These are phyloP conservation scores for Apodemus agrarius DNA, from an alignment of 2,797 vertebrate genomes.

Conservation along the genomic window DNA sequence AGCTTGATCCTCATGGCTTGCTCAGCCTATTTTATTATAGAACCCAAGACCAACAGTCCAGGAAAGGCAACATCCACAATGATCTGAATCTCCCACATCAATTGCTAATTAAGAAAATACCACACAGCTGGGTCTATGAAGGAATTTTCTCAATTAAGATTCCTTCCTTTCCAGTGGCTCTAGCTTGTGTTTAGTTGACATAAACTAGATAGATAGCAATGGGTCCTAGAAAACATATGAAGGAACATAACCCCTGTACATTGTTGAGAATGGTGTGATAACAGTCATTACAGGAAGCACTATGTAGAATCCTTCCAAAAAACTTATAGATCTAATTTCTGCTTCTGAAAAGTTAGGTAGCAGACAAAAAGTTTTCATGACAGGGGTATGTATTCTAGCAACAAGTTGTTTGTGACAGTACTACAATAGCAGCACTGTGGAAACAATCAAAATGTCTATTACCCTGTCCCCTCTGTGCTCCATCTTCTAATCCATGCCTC, in stretches of 20 bases:
- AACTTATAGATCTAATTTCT: background rate
- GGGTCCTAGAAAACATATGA: background rate
- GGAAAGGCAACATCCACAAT: no score
- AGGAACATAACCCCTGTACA: background rate
- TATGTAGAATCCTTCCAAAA: background rate
- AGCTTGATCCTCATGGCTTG: background rate
- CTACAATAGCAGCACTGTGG: background rate
- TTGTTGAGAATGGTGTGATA: background rate
- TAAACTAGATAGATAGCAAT: background rate
- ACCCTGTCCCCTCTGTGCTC: background rate
- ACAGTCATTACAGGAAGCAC: no score
- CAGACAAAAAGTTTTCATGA: background rate
- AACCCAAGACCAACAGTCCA: no score
- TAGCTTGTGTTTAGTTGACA: background rate
- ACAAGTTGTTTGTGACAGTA: background rate
- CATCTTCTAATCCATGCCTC: background rate
- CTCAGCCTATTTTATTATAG: background rate
- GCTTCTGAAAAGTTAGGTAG: background rate
- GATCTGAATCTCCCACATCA: background rate
- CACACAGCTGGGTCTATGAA: background rate
- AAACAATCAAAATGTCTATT: background rate
- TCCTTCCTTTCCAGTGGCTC: background rate
- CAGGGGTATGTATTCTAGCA: no score
- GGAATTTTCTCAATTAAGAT: background rate
- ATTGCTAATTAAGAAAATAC: background rate